Conservation (phyloP, 2,797 vertebrate species). For the Dermochelys coriacea region DNA sequence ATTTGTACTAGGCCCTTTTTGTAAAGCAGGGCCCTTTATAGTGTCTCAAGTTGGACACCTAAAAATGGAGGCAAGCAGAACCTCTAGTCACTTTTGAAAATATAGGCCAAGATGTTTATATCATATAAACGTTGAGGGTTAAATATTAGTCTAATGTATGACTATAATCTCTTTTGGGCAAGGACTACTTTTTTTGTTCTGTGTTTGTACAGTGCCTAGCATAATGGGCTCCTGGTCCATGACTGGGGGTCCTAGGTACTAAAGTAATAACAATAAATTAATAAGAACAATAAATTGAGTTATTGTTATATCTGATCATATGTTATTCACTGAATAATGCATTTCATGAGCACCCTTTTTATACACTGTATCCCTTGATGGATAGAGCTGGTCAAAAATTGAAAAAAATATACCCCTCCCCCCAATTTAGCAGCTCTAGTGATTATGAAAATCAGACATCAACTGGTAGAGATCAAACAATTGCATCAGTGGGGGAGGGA, state of each 20-base stretch:
- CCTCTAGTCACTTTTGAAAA: background rate
- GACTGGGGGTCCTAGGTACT: background rate
- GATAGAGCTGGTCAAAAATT: slow-evolving; percentile 5
- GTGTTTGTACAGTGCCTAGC: background rate
- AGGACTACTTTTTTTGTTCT: background rate
- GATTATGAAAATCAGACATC: slow-evolving; percentile 12
- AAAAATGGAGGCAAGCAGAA: background rate
- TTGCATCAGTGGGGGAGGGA: background rate
- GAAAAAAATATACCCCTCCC: background rate
- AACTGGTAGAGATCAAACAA: slow-evolving; percentile 6
- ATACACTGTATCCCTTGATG: slow-evolving; percentile 27
- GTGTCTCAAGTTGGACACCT: background rate
- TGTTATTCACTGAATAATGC: slow-evolving; percentile 34
- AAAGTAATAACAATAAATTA: background rate
- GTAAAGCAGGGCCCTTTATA: background rate
- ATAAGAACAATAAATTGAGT: background rate
- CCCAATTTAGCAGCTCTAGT: slow-evolving; percentile 27
- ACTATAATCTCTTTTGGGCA: background rate
- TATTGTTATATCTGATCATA: slow-evolving; percentile 1
- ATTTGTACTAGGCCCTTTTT: background rate
- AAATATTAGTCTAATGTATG: background rate
- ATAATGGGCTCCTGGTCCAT: background rate
- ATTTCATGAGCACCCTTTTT: slow-evolving; percentile 41
- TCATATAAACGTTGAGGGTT: background rate
- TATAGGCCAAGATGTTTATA: background rate